Conservation (phyloP, 2,113 vertebrate genomes). For the Clarias macrocephalus region DNA sequence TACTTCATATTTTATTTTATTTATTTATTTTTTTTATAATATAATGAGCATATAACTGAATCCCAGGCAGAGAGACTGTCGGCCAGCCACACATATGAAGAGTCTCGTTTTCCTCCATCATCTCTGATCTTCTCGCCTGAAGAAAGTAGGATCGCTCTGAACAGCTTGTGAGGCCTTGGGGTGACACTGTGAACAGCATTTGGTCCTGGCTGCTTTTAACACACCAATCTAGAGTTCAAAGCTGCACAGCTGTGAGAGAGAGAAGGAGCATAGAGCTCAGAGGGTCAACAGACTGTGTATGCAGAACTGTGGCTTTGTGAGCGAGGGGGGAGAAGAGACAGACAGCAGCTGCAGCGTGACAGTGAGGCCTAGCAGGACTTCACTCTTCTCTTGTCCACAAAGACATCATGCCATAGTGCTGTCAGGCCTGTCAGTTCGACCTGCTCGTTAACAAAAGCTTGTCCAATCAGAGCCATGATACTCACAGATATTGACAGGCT, state of each 20-base stretch:
- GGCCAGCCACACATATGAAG: conserved; percentile 38
- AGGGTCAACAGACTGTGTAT: conserved; percentile 71
- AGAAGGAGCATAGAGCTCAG: conserved; percentile 51
- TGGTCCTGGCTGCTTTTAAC: conserved; percentile 61
- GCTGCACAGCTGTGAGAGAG: conserved; percentile 65
- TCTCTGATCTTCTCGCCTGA: conserved; percentile 50
- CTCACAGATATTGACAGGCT: conserved; percentile 42
- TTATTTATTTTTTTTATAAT: not conserved
- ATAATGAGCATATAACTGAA: conserved; percentile 29
- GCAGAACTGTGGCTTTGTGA: conserved; percentile 48
- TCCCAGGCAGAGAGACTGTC: conserved; percentile 12
- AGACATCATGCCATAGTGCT: conserved; percentile 50
- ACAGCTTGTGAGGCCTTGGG: conserved; percentile 54
- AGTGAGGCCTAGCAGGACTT: conserved; percentile 55
- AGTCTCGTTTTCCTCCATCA: conserved; percentile 40
- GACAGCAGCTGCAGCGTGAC: conserved; percentile 70
- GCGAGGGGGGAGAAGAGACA: conserved; percentile 55
- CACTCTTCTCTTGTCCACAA: conserved; percentile 53
- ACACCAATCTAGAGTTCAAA: conserved; percentile 62
- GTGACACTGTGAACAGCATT: conserved; percentile 44
- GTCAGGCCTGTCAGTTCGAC: conserved; percentile 54
- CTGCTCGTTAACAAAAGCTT: conserved; percentile 53
- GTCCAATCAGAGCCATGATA: conserved; percentile 51
- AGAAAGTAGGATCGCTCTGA: conserved; percentile 52
- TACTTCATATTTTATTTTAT: not conserved